phyloP scores from a whole-genome alignment of 2,113 vertebrate genomes.

The Toxotes chatareus region DNA sequence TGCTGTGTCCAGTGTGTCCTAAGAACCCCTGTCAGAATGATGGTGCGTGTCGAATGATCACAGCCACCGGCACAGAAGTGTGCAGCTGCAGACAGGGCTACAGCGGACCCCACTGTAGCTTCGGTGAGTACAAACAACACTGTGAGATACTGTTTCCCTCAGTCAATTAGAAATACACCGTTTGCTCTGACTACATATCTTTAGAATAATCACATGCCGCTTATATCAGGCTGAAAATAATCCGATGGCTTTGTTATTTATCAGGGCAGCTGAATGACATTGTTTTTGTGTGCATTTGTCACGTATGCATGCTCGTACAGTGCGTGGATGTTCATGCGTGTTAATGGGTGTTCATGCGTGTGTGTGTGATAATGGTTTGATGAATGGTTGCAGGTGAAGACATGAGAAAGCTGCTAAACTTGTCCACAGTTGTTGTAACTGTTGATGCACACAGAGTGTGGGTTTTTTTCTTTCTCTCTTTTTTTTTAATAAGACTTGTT shows the following conservation, averaged over 20 bases:
- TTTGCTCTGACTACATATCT: not conserved
- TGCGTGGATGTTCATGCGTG: constrained; percentile 8
- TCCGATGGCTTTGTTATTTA: too few species aligned
- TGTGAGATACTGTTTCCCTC: not conserved
- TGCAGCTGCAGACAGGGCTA: constrained; percentile 86
- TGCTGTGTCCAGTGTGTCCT: constrained; percentile 83
- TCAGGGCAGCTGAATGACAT: not conserved
- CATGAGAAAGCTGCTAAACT: constrained; percentile 30
- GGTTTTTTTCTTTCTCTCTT: too few species aligned
- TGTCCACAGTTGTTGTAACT: constrained; percentile 14
- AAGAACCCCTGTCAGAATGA: constrained; percentile 88
- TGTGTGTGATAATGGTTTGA: constrained; percentile 12
- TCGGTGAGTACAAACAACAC: constrained; percentile 84
- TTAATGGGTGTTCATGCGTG: constrained; percentile 7
- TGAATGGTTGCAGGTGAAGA: constrained; percentile 48
- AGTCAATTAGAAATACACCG: not conserved
- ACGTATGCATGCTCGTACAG: not conserved
- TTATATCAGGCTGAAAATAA: not conserved
- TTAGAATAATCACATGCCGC: not conserved
- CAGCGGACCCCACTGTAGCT: constrained; percentile 87
- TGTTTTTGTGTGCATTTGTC: not conserved
- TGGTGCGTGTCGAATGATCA: constrained; percentile 87
- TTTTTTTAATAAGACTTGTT: constrained; percentile 24
- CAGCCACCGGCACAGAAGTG: constrained; percentile 78
- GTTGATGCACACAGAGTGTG: constrained; percentile 10